Conservation (phyloP, 2,888 invertebrate species). For the Sussaba pulchella region DNA sequence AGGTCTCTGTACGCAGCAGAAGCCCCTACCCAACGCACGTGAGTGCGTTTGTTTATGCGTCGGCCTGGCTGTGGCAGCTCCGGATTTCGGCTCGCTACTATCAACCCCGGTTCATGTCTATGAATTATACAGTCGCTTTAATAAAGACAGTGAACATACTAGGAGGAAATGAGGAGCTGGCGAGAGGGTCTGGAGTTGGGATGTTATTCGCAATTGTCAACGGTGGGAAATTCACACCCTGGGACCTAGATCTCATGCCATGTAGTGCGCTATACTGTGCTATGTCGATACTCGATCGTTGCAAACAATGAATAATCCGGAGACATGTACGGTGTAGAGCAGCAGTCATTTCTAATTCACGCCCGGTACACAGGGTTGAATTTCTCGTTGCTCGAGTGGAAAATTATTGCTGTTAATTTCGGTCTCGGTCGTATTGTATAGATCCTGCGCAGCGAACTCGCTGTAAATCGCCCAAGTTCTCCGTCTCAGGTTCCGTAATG, state of each 20-base stretch:
- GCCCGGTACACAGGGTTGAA: background rate
- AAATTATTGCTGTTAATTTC: too few relatives aligned
- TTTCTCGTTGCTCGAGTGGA: too few relatives aligned
- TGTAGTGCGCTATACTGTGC: background rate
- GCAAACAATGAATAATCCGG: background rate
- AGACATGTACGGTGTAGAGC: too few relatives aligned
- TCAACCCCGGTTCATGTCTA: slow-evolving; percentile 63
- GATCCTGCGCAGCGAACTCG: too few relatives aligned
- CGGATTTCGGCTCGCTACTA: slow-evolving; percentile 64
- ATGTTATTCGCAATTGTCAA: slow-evolving; percentile 24
- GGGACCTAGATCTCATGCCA: background rate
- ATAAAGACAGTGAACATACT: slow-evolving; percentile 64
- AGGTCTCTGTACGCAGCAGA: slow-evolving; percentile 67
- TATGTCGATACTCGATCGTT: background rate
- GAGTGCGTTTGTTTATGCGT: slow-evolving; percentile 63
- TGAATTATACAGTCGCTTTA: slow-evolving; percentile 70
- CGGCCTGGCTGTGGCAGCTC: slow-evolving; percentile 39
- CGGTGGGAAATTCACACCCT: slow-evolving; percentile 45
- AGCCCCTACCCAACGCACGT: slow-evolving; percentile 12
- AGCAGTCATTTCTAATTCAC: background rate
- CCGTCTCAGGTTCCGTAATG: background rate
- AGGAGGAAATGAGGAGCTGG: background rate
- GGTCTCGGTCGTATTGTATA: too few relatives aligned
- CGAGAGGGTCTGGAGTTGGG: background rate
- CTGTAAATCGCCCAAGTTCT: background rate